A percentile compares a stretch with the other conserved stretches of the same genome.
Conservation (phyloP, 2,888 invertebrate species). For the Helleia helle region DNA sequence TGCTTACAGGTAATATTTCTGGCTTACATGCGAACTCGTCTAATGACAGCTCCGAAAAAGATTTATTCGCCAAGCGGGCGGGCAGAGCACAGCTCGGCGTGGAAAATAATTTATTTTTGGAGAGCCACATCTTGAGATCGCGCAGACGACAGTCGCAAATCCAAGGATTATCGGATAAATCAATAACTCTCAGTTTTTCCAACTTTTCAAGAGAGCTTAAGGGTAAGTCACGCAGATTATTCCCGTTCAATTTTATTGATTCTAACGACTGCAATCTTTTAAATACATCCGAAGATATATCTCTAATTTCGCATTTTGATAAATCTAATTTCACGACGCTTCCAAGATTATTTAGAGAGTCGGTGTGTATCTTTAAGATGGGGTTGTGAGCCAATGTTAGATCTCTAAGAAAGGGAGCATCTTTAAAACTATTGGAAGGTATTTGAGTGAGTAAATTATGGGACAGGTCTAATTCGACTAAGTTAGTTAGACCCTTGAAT, state of each 20-base stretch:
- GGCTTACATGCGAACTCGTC: slow-evolving; percentile 92
- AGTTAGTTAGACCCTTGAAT: slow-evolving; percentile 89
- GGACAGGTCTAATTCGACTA: slow-evolving; percentile 91
- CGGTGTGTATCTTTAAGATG: slow-evolving; percentile 83
- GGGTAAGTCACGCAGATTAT: slow-evolving; percentile 82
- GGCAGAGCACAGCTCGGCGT: slow-evolving; percentile 86
- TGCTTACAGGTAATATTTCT: slow-evolving; percentile 82
- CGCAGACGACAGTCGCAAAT: slow-evolving; percentile 89
- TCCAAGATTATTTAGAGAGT: slow-evolving; percentile 82
- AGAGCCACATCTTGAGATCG: slow-evolving; percentile 87
- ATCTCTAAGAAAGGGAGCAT: slow-evolving; percentile 87
- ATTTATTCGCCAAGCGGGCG: slow-evolving; percentile 78
- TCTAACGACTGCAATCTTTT: slow-evolving; percentile 84
- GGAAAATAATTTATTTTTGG: slow-evolving; percentile 83
- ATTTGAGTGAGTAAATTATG: slow-evolving; percentile 86
- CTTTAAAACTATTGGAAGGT: slow-evolving; percentile 85
- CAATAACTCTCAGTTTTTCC: slow-evolving; percentile 84
- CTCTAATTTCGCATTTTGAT: slow-evolving; percentile 86
- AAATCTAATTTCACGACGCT: slow-evolving; percentile 88
- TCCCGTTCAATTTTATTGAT: slow-evolving; percentile 86
- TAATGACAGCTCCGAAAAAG: slow-evolving; percentile 83
- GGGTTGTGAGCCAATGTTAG: slow-evolving; percentile 87
- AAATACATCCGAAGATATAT: slow-evolving; percentile 81
- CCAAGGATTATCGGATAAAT: slow-evolving; percentile 92
- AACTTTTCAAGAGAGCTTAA: slow-evolving; percentile 82